Percentiles rank a stretch among this genome's conserved stretches.
Conservation (phyloP, 2,888 invertebrate genomes). For the Spisula subtruncata region DNA sequence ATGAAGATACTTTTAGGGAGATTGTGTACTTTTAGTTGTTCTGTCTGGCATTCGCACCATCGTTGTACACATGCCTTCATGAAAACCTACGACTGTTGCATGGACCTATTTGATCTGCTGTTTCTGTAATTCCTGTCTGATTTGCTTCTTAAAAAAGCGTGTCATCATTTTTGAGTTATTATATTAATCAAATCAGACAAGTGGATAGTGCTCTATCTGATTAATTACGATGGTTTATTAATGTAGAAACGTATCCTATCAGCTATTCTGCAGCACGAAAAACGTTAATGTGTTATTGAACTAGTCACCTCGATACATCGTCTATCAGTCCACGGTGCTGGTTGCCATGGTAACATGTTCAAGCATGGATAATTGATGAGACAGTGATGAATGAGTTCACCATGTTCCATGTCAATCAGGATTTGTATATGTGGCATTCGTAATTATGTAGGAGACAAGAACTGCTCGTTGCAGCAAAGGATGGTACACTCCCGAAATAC, state of each 20-base stretch:
- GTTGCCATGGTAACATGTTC: not conserved
- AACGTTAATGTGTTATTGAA: not conserved
- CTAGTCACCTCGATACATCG: not conserved
- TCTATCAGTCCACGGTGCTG: not conserved
- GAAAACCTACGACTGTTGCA: no score
- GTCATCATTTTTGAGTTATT: not conserved
- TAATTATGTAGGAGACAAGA: not conserved
- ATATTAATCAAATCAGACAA: not conserved
- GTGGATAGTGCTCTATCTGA: not conserved
- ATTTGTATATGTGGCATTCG: not conserved
- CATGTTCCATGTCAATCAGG: not conserved
- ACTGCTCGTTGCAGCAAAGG: no score
- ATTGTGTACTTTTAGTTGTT: no score
- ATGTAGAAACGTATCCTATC: not conserved
- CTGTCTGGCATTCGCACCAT: no score
- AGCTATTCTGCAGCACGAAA: not conserved
- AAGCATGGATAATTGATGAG: constrained; percentile 1
- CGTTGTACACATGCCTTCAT: no score
- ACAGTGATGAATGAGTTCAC: not conserved
- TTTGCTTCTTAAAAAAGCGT: no score
- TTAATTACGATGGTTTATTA: not conserved
- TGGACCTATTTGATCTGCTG: no score
- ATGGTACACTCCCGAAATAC: no score
- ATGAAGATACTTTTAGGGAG: no score
- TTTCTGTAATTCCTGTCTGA: no score